phyloP scores from a whole-genome alignment of 2,113 vertebrate genomes.

The Patagioenas fasciata region DNA sequence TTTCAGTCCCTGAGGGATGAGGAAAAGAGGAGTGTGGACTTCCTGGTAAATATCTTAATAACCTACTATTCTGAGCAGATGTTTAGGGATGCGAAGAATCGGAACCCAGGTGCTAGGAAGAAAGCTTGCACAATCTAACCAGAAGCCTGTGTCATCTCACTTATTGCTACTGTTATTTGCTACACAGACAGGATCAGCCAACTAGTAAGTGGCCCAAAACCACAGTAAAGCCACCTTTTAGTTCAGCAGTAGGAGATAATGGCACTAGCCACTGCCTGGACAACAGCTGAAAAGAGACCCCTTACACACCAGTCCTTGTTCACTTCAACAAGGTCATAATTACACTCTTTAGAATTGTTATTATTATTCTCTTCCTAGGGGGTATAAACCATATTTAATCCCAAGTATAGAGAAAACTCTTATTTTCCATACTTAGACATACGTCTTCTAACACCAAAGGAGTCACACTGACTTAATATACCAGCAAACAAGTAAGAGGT shows the following conservation, averaged over 20 bases:
- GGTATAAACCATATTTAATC: neutral
- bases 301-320: neutral
- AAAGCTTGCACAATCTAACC: neutral
- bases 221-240: neutral
- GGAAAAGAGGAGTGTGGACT: neutral
- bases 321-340: neutral
- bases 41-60: neutral
- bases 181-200: neutral
- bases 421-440: neutral
- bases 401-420: neutral
- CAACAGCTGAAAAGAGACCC: neutral
- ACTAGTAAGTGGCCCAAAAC: neutral
- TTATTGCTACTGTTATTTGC: neutral
- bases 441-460: neutral
- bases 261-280: neutral
- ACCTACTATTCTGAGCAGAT: neutral
- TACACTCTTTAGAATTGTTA: neutral
- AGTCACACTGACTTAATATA: neutral
- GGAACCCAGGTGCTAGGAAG: neutral
- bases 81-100: neutral
- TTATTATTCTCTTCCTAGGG: neutral
- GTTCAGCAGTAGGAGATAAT: neutral
- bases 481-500: neutral
- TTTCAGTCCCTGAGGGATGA: neutral
- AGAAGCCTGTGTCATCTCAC: neutral